phyloP scores from a whole-genome alignment of 2,797 vertebrate genomes.

The Aplochiton taeniatus region DNA sequence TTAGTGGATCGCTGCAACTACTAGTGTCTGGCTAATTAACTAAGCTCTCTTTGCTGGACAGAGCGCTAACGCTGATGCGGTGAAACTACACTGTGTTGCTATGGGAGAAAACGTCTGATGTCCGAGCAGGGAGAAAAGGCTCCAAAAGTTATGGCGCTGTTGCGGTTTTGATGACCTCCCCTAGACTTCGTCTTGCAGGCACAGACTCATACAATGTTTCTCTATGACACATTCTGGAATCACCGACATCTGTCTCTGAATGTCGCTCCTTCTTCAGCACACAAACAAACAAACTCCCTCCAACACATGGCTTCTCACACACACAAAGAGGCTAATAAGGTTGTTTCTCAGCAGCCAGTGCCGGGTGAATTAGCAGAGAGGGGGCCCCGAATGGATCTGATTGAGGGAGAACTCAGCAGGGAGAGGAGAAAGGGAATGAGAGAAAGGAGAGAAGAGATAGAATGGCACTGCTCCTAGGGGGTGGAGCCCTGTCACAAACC shows the following conservation, averaged over 20 bases:
- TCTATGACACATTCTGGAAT: background rate
- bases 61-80: no score
- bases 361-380: slow-evolving; percentile 18
- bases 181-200: no score
- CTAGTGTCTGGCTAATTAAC: slow-evolving; percentile 47
- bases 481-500: slow-evolving; percentile 20
- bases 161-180: no score
- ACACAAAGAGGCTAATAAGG: slow-evolving; percentile 10
- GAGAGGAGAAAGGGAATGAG: slow-evolving; percentile 26
- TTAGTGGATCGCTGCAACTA: slow-evolving; percentile 36
- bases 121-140: no score
- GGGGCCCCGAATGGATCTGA: slow-evolving; percentile 34
- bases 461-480: slow-evolving; percentile 36
- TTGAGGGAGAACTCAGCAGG: slow-evolving; percentile 34
- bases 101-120: no score
- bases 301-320: background rate
- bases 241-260: slow-evolving; percentile 7
- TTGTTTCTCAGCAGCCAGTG: background rate
- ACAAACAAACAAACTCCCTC: no score
- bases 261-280: slow-evolving; percentile 1
- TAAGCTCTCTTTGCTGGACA: no score
- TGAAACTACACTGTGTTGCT: no score
- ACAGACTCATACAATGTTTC: no score
- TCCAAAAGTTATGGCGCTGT: no score
- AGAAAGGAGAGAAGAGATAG: slow-evolving; percentile 27